Evolutionary conservation across 2,113 vertebrate species (phyloP).

Genomic region (Dasyurus viverrinus): DNA sequence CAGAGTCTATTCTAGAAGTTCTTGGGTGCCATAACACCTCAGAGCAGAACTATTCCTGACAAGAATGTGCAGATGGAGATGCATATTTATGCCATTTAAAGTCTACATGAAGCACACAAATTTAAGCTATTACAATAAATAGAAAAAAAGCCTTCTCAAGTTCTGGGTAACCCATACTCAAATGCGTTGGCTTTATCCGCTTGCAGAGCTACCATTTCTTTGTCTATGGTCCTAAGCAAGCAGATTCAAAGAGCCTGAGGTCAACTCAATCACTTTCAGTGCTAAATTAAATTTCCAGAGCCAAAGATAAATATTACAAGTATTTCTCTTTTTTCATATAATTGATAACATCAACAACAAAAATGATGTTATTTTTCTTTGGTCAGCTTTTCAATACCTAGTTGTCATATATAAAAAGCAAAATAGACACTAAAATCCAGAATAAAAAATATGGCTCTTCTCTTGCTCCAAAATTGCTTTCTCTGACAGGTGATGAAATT

Average conservation of each 20-base stretch:
- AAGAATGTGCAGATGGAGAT: constrained; percentile 82
- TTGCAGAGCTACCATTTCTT: constrained; percentile 68
- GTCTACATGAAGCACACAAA: constrained; percentile 80
- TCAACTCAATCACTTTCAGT: constrained; percentile 56
- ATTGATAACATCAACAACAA: constrained; percentile 47
- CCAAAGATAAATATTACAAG: constrained; percentile 66
- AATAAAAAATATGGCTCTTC: not conserved
- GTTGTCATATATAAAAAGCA: constrained; percentile 18
- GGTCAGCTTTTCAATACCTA: constrained; percentile 26
- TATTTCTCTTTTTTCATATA: constrained; percentile 15
- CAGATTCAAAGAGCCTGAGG: constrained; percentile 59
- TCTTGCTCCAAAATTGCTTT: not conserved
- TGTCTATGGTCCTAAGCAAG: constrained; percentile 73
- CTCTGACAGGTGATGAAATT: not conserved
- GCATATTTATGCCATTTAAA: constrained; percentile 82
- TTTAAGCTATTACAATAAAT: constrained; percentile 81
- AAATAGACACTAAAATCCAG: not conserved
- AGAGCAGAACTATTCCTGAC: constrained; percentile 81
- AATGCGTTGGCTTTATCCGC: constrained; percentile 69
- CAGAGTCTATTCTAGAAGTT: constrained; percentile 81
- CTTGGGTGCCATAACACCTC: constrained; percentile 81
- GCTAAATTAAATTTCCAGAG: constrained; percentile 59
- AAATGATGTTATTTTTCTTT: not conserved
- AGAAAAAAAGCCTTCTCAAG: constrained; percentile 72
- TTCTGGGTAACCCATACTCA: constrained; percentile 76